Evolutionary conservation across 2,888 invertebrate genomes (phyloP).

Genomic region (Lagria hirta): DNA sequence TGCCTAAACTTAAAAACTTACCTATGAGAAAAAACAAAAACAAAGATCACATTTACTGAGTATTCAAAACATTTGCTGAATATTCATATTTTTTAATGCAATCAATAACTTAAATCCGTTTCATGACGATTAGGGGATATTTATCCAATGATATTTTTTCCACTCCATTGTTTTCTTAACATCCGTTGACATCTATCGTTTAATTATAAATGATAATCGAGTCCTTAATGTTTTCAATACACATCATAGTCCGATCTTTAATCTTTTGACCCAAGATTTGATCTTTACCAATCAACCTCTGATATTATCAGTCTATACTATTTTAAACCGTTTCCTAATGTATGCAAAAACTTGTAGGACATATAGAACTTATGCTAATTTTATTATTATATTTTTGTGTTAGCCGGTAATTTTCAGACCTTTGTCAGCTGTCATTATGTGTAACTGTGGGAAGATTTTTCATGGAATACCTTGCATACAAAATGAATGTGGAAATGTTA

Average conservation of each 20-base stretch:
- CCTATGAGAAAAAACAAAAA: background rate
- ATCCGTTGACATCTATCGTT: constrained; percentile 40
- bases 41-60: constrained; percentile 4
- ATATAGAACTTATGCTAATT: too few species aligned
- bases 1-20: background rate
- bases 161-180: constrained; percentile 27
- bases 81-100: constrained; percentile 24
- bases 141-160: constrained; percentile 24
- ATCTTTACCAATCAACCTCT: constrained; percentile 29
- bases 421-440: too few species aligned
- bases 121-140: constrained; percentile 21
- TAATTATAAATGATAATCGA: constrained; percentile 44
- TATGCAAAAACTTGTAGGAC: too few species aligned
- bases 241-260: constrained; percentile 45
- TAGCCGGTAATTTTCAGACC: too few species aligned
- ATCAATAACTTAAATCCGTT: constrained; percentile 16
- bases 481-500: too few species aligned
- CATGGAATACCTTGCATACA: too few species aligned
- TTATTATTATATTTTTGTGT: too few species aligned
- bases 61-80: constrained; percentile 16
- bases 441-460: too few species aligned
- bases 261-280: constrained; percentile 48
- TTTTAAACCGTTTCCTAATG: too few species aligned
- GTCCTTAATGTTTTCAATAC: constrained; percentile 31
- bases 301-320: too few species aligned